Conservation (phyloP, 2,797 vertebrate species). For the Malacoraja senta region DNA sequence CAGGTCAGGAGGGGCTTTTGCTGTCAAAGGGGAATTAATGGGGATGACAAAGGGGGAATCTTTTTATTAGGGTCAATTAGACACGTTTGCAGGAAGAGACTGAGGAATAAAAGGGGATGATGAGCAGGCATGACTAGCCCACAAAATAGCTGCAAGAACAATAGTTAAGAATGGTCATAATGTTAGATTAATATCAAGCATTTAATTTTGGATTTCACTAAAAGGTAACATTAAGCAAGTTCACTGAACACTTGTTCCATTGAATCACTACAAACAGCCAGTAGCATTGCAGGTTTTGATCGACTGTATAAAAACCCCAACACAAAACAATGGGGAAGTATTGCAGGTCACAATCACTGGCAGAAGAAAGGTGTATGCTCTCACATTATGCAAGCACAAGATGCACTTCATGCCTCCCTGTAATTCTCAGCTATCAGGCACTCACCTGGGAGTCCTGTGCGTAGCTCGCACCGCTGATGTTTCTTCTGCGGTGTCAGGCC, state of each 20-base stretch:
- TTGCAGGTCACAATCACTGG: neutral
- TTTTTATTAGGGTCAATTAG: neutral
- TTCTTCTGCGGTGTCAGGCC: slow-evolving; percentile 69
- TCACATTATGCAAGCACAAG: neutral
- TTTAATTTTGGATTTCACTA: neutral
- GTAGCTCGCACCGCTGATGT: slow-evolving; percentile 61
- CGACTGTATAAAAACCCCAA: neutral
- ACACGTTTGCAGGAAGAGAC: neutral
- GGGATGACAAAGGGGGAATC: neutral
- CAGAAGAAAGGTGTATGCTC: neutral
- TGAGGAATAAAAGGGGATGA: neutral
- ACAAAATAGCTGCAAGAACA: neutral
- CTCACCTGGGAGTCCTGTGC: slow-evolving; percentile 63
- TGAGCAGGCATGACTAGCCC: neutral
- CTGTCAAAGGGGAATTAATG: neutral
- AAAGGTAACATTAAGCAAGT: neutral
- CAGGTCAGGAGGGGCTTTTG: neutral
- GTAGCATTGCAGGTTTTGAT: neutral
- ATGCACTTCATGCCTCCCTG: neutral
- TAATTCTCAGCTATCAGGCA: neutral
- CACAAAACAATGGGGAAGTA: neutral
- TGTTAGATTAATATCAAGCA: neutral
- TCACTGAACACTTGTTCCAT: neutral
- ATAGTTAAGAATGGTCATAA: neutral
- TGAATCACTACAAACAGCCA: neutral